phyloP scores from a whole-genome alignment of 1,140 invertebrate species.

The Drosophila bocqueti region DNA sequence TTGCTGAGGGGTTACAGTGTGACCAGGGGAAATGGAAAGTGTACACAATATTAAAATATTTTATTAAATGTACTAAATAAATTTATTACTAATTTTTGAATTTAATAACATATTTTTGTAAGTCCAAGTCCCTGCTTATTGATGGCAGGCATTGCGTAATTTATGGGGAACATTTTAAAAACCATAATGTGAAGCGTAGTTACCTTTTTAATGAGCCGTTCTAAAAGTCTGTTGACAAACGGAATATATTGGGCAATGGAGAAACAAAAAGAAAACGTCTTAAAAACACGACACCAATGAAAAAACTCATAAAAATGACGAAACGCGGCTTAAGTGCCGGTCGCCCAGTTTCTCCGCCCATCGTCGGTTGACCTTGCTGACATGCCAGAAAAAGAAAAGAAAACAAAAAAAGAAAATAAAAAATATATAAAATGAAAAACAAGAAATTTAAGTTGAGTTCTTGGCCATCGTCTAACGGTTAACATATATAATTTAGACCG shows the following conservation, averaged over 20 bases:
- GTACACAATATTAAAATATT: no score
- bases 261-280: conserved; percentile 1
- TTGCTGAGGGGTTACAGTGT: conserved; percentile 8
- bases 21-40: no score
- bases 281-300: conserved; percentile 29
- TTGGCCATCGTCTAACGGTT: conserved; percentile 13
- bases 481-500: neutral
- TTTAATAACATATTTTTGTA: neutral
- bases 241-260: conserved; percentile 9
- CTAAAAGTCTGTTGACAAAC: conserved; percentile 14
- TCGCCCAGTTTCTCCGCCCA: conserved; percentile 33
- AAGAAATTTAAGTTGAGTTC: conserved; percentile 7
- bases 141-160: conserved; percentile 4
- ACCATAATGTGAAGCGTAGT: neutral
- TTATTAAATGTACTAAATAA: no score
- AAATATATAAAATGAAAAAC: neutral
- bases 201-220: conserved; percentile 23
- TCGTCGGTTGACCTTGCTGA: conserved; percentile 31
- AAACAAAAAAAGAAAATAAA: neutral
- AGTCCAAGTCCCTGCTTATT: neutral
- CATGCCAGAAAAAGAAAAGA: conserved; percentile 9
- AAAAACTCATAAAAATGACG: conserved; percentile 22
- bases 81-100: neutral
- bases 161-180: neutral
- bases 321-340: conserved; percentile 33